A percentile compares a stretch with the other conserved stretches of the same genome.
phyloP scores from a whole-genome alignment of 2,888 invertebrate species.

The Drosophila borealis region DNA sequence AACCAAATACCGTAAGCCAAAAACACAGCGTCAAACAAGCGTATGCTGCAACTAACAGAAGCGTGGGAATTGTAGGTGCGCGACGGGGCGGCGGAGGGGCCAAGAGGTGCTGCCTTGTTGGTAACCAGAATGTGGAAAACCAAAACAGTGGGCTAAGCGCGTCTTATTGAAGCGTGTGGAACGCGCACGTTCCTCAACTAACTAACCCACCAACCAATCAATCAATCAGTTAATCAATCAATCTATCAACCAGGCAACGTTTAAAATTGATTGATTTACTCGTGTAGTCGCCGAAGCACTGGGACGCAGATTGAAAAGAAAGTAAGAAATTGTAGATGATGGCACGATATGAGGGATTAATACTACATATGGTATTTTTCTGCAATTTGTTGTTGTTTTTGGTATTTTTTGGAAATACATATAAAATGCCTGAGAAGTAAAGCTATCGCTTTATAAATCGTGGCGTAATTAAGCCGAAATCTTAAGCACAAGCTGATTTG shows the following conservation, averaged over 20 bases:
- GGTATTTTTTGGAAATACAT: no score
- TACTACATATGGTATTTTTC: no score
- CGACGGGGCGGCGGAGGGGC: neutral
- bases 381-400: no score
- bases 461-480: no score
- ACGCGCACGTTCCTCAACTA: constrained; percentile 25
- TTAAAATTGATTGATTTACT: constrained; percentile 57
- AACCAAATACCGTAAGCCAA: constrained; percentile 36
- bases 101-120: neutral
- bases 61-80: constrained; percentile 23
- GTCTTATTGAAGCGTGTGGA: constrained; percentile 48
- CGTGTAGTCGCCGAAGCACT: neutral
- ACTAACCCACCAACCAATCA: constrained; percentile 42
- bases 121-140: constrained; percentile 16
- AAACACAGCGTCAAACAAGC: constrained; percentile 30
- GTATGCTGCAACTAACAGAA: constrained; percentile 11
- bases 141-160: constrained; percentile 34
- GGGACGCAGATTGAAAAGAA: neutral
- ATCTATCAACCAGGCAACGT: constrained; percentile 17
- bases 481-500: no score
- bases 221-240: constrained; percentile 33
- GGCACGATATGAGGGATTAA: no score
- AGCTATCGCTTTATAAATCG: no score
- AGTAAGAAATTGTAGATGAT: neutral
- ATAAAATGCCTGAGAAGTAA: no score